These are phyloP conservation scores for Upupa epops DNA, from an alignment of 2,113 vertebrate species.

Conservation along the genomic window DNA sequence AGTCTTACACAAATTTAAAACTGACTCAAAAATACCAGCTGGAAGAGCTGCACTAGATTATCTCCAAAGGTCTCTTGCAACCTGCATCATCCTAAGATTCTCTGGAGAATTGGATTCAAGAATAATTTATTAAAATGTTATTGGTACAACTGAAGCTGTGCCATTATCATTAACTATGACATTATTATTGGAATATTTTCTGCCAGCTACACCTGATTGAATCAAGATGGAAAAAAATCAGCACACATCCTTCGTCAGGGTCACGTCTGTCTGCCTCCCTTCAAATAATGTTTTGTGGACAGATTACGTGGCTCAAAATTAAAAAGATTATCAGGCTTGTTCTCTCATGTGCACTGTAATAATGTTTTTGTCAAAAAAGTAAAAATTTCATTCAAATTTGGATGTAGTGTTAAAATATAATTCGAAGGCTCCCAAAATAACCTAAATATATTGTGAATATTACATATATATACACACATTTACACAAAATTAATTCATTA, in stretches of 20 bases:
- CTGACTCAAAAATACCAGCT: neutral
- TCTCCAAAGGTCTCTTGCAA: too few species aligned
- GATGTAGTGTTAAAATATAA: neutral
- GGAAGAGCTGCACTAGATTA: too few species aligned
- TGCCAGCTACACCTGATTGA: neutral
- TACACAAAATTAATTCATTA: neutral
- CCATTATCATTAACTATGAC: neutral
- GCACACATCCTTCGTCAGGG: neutral
- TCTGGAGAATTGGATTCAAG: neutral
- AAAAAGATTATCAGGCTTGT: neutral
- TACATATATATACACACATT: neutral
- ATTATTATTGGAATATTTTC: neutral
- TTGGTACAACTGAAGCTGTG: neutral
- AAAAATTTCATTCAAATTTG: too few species aligned
- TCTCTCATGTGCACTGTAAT: neutral
- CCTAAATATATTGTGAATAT: neutral
- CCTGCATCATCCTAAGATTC: too few species aligned
- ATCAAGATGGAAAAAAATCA: neutral
- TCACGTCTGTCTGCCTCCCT: rapidly evolving
- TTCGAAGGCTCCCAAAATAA: neutral
- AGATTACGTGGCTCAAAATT: neutral
- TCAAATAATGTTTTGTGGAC: neutral
- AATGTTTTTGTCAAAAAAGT: neutral
- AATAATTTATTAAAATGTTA: neutral
- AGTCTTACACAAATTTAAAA: neutral